These are phyloP conservation scores for Machimus rusticus DNA, from an alignment of 2,888 invertebrate genomes.

Conservation along the genomic window DNA sequence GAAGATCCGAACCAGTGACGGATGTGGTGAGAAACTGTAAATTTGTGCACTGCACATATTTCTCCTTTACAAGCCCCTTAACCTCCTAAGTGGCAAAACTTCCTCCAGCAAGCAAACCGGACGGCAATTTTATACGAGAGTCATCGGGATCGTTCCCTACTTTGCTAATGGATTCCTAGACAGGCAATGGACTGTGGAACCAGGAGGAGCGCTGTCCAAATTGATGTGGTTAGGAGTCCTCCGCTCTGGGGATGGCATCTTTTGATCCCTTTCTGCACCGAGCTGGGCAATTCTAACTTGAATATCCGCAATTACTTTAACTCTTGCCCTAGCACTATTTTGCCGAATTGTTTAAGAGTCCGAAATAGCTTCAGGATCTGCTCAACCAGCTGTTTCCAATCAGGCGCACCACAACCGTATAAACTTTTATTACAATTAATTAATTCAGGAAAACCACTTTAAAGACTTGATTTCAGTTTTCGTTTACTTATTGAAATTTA, in stretches of 20 bases:
- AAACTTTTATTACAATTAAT: not conserved
- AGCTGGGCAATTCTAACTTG: not conserved
- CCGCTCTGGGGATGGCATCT: not conserved
- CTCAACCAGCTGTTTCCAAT: not conserved
- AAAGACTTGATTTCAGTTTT: too few relatives aligned
- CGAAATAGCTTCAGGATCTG: not conserved
- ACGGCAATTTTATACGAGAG: not conserved
- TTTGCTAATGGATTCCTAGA: not conserved
- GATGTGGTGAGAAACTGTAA: not conserved
- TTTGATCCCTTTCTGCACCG: not conserved
- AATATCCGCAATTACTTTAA: not conserved
- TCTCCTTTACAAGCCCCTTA: not conserved
- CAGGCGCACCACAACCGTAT: not conserved
- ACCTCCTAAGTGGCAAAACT: not conserved
- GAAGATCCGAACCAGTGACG: not conserved
- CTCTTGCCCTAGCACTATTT: not conserved
- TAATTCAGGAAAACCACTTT: too few relatives aligned
- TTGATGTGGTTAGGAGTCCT: not conserved
- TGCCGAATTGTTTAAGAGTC: not conserved
- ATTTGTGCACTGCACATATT: not conserved
- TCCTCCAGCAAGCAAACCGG: not conserved
- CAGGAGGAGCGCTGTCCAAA: not conserved
- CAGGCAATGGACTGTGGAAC: not conserved
- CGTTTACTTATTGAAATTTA: too few relatives aligned
- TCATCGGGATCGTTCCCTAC: not conserved